phyloP scores from a whole-genome alignment of 2,888 invertebrate genomes.

The Drosophila buzzatii region DNA sequence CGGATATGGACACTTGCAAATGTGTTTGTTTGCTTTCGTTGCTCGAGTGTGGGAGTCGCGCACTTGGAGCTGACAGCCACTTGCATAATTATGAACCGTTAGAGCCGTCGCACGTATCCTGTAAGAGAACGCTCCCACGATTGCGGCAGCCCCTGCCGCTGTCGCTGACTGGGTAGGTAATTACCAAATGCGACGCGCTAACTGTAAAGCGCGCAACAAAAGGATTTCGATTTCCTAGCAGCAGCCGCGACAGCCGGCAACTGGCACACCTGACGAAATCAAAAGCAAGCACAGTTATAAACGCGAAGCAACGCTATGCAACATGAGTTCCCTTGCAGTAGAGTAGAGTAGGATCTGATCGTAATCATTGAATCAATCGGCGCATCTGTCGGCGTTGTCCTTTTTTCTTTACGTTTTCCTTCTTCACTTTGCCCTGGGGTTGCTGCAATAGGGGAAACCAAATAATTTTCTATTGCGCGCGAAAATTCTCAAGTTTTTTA shows the following conservation, averaged over 20 bases:
- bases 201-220: conserved; percentile 77
- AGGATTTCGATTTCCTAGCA: conserved; percentile 75
- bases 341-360: conserved; percentile 16
- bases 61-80: conserved; percentile 40
- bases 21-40: conserved; percentile 11
- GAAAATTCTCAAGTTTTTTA: conserved; percentile 78
- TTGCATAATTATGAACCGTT: conserved; percentile 75
- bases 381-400: conserved; percentile 70
- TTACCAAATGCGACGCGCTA: conserved; percentile 57
- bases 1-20: conserved; percentile 13
- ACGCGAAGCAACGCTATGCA: conserved; percentile 43
- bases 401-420: conserved; percentile 49
- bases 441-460: conserved; percentile 38
- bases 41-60: conserved; percentile 17
- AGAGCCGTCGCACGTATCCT: conserved; percentile 61
- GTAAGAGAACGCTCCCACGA: conserved; percentile 59
- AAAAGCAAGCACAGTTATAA: conserved; percentile 74
- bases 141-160: conserved; percentile 1
- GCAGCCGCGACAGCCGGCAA: conserved; percentile 42
- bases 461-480: conserved; percentile 68
- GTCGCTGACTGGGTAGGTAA: conserved; percentile 27
- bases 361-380: conserved; percentile 55
- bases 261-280: conserved; percentile 75
- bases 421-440: conserved; percentile 55
- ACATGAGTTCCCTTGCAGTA: conserved; percentile 55